Conservation (phyloP, 2,888 invertebrate genomes). For the Megaustenia siamemsis region DNA sequence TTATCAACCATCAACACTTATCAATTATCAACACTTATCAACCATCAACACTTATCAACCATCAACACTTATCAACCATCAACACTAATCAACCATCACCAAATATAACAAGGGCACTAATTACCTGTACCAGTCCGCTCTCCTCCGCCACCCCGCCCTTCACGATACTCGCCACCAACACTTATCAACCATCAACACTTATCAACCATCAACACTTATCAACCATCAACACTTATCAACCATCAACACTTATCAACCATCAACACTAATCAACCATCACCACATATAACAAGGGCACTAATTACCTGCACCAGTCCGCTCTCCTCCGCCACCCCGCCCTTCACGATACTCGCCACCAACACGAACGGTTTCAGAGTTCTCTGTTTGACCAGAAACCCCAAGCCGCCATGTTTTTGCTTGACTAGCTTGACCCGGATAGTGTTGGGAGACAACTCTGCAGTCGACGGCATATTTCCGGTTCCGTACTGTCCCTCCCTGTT, state of each 20-base stretch:
- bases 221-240: too few species aligned
- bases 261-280: too few species aligned
- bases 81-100: too few species aligned
- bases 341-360: constrained; percentile 72
- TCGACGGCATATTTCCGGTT: constrained; percentile 55
- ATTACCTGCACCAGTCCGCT: constrained; percentile 72
- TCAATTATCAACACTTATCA: too few species aligned
- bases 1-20: too few species aligned
- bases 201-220: too few species aligned
- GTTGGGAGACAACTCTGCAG: constrained; percentile 59
- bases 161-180: constrained; percentile 73
- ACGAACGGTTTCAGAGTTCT: constrained; percentile 70
- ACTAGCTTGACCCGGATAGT: constrained; percentile 74
- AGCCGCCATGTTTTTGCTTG: constrained; percentile 71
- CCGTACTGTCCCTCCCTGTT: background rate
- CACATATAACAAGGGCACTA: background rate
- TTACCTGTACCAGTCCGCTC: constrained; percentile 72
- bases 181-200: too few species aligned
- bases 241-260: too few species aligned
- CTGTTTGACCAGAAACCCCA: constrained; percentile 76
- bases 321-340: constrained; percentile 76
- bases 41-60: too few species aligned
- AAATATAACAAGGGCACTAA: background rate
- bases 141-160: constrained; percentile 76
- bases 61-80: too few species aligned